Evolutionary conservation across 2,797 vertebrate species (phyloP).

Genomic region (Tenualosa thibaudeaui): DNA sequence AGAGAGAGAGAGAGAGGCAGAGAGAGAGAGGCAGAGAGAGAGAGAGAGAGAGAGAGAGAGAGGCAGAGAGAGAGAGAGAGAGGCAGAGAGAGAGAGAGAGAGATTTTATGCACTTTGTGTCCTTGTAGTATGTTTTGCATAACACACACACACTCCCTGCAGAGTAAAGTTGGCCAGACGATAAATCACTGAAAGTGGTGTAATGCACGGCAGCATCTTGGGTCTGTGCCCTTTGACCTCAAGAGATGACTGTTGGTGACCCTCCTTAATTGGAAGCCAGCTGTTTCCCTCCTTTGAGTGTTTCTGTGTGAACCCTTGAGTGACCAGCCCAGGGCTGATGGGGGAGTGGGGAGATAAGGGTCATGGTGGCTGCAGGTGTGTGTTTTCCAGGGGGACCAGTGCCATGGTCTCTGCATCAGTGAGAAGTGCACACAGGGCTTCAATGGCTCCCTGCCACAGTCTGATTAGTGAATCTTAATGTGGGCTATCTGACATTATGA

Average conservation of each 20-base stretch:
- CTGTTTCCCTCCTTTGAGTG: neutral
- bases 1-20: neutral
- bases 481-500: too few relatives aligned
- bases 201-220: constrained; percentile 1
- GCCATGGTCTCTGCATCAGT: neutral
- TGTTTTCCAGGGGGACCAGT: constrained; percentile 24
- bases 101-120: neutral
- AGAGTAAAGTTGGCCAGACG: neutral
- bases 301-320: neutral
- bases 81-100: neutral
- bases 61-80: too few relatives aligned
- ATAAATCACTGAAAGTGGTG: neutral
- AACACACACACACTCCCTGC: neutral
- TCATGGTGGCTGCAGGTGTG: neutral
- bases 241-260: neutral
- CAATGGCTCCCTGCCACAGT: too few relatives aligned
- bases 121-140: neutral
- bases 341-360: neutral
- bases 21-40: too few relatives aligned
- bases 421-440: neutral
- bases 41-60: too few relatives aligned
- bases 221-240: constrained; percentile 27
- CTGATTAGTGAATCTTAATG: too few relatives aligned
- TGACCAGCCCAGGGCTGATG: neutral
- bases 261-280: neutral